phyloP scores from a whole-genome alignment of 2,888 invertebrate genomes.

The Heteromurus nitidus region DNA sequence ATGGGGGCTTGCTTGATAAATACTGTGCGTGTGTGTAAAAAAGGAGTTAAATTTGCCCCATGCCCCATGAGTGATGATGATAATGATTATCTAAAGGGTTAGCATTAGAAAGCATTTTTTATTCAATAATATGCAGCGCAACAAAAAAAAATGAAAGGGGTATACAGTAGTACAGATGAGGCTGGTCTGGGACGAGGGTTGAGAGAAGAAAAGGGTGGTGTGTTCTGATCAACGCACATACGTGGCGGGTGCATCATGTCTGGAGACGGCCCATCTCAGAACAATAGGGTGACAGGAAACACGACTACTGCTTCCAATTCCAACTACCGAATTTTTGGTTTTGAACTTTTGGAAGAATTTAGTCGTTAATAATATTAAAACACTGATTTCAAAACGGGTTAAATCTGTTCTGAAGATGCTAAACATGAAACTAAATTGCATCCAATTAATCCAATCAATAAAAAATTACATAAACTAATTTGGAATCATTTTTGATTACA shows the following conservation, averaged over 20 bases:
- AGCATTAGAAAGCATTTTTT: slow-evolving; percentile 20
- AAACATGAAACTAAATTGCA: neutral
- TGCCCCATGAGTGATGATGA: slow-evolving; percentile 33
- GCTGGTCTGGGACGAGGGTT: neutral
- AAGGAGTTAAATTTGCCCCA: slow-evolving; percentile 49
- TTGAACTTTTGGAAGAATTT: too few relatives aligned
- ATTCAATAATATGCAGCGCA: slow-evolving; percentile 33
- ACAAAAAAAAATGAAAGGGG: slow-evolving; percentile 43
- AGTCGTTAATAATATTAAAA: too few relatives aligned
- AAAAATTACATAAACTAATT: neutral
- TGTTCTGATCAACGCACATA: slow-evolving; percentile 30
- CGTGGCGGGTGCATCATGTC: slow-evolving; percentile 31
- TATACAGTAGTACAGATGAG: slow-evolving; percentile 2
- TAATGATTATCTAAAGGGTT: slow-evolving; percentile 52
- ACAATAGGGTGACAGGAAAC: too few relatives aligned
- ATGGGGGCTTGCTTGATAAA: slow-evolving; percentile 56
- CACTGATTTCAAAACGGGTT: too few relatives aligned
- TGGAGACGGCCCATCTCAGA: slow-evolving; percentile 35
- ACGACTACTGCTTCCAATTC: too few relatives aligned
- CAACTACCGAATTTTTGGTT: too few relatives aligned
- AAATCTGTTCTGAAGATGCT: too few relatives aligned
- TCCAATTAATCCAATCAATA: neutral
- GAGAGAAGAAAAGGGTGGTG: neutral
- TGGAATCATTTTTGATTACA: too few relatives aligned
- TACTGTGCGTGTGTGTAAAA: slow-evolving; percentile 21